Base-by-base conservation (phyloP, 2,888 invertebrate genomes). In the Chymomyza caudatula region DNA sequence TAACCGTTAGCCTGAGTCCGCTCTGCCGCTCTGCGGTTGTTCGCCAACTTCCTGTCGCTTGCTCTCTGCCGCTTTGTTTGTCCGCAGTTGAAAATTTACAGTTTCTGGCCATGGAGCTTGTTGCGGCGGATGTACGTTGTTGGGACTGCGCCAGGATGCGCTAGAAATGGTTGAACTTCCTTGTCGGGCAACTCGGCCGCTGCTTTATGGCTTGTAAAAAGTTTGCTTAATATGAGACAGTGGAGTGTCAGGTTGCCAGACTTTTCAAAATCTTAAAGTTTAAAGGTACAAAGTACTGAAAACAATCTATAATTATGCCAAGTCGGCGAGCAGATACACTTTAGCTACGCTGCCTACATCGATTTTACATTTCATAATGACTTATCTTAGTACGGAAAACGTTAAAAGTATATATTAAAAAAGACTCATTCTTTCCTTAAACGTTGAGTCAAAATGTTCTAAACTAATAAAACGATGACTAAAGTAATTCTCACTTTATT, bases 101-200 rank as follows among this genome's bases (percentile, higher is more conserved):
- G 51, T 81, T 80, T 76, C 82, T 74, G 79, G 74, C 67, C 67
- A 29, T 29, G 58, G 58, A 44, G 58, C 47, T 47, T 58, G 58
- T 47, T 49, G 53, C 42, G 51, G 62, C 73, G 78, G 81, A 80
- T 72, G 74, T 54, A 67, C 74, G 73, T 67, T 70, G 79, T 70
- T 70, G 77, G 58, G 62, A 47, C 19, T 11, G 22, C 62, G 65
- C 65, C 84, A 82, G 81, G 85, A 82, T 85, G 80, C 77, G 76
- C 83, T 58, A 71, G 71, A 82, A 82, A 85, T 82, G 83, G 76
- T 68, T 76, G 71, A 76, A 77, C 81, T 79, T 82, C 81, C 81
- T 77, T 69, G 71, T 37, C 29, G 11, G 11, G 11, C 11, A 37
- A 37, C 29, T 37, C 3, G 42, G 64, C 17, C 69, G 62, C 65